phyloP scores from a whole-genome alignment of 64 coral and sea anemone genomes.

The Montipora cactus region DNA sequence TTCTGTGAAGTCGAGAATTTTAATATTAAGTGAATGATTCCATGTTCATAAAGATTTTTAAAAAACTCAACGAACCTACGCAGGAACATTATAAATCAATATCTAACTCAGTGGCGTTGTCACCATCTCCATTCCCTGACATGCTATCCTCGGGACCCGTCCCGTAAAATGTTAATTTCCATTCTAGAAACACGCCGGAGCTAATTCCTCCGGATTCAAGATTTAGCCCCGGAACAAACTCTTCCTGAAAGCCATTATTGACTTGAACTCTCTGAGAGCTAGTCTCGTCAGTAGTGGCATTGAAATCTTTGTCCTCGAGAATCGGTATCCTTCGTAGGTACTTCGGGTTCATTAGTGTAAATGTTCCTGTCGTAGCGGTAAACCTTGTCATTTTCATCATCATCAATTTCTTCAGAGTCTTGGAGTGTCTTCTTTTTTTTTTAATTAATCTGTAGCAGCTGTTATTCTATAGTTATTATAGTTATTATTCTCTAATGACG shows the following conservation, averaged over 20 bases:
- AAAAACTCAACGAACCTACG: background rate
- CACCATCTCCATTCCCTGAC: conserved; percentile 52
- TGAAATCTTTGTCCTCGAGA: conserved; percentile 86
- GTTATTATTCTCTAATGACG: background rate
- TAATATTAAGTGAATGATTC: background rate
- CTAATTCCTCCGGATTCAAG: conserved; percentile 92
- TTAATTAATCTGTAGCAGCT: background rate
- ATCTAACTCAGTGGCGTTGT: background rate
- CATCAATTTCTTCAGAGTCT: conserved; percentile 23
- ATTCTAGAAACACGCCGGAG: conserved; percentile 93
- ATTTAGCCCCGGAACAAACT: conserved; percentile 95
- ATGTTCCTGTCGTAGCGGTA: conserved; percentile 84
- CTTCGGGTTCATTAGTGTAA: conserved; percentile 54
- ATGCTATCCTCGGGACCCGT: conserved; percentile 55
- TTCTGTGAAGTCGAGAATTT: no score
- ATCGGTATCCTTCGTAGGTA: conserved; percentile 33
- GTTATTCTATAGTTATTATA: background rate
- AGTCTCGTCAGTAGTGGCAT: conserved; percentile 87
- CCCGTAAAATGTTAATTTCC: conserved; percentile 92
- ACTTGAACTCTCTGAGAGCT: conserved; percentile 87
- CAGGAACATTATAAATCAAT: background rate
- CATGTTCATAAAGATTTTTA: background rate
- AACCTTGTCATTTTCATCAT: conserved; percentile 77
- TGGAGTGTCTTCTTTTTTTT: conserved; percentile 22
- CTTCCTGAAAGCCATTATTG: conserved; percentile 42